A percentile compares a stretch with the other conserved stretches of the same genome.
Conservation (phyloP, 2,888 invertebrate species). For the Cheilosia urbana region DNA sequence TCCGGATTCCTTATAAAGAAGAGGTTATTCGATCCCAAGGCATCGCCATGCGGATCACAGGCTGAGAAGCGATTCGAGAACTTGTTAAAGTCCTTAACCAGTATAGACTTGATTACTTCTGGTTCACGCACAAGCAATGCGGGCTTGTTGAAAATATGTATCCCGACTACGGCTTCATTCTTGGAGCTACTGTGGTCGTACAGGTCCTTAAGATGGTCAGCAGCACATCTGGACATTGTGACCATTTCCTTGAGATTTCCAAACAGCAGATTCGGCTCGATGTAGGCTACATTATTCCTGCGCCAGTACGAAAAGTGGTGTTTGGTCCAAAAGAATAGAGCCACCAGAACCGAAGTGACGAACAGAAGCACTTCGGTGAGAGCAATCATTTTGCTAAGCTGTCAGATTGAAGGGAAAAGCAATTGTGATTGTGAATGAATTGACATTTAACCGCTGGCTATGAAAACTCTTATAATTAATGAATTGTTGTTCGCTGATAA, state of each 20-base stretch:
- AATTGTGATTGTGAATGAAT: too few relatives aligned
- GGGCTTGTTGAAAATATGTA: constrained; percentile 84
- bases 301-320: constrained; percentile 81
- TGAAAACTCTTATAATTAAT: too few relatives aligned
- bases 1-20: constrained; percentile 83
- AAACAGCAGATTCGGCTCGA: constrained; percentile 82
- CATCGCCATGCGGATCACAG: constrained; percentile 81
- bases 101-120: constrained; percentile 83
- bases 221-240: constrained; percentile 78
- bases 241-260: constrained; percentile 83
- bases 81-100: constrained; percentile 84
- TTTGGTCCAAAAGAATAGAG: constrained; percentile 82
- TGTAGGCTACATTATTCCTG: constrained; percentile 81
- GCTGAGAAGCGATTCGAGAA: constrained; percentile 80
- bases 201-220: constrained; percentile 81
- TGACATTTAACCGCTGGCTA: too few relatives aligned
- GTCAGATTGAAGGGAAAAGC: neutral
- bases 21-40: constrained; percentile 82
- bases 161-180: constrained; percentile 81
- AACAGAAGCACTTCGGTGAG: constrained; percentile 77
- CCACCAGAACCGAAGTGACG: constrained; percentile 73
- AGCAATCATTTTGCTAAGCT: constrained; percentile 75
- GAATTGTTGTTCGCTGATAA: too few relatives aligned
- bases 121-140: constrained; percentile 83
- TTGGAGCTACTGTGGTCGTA: constrained; percentile 80